Percentiles rank a stretch among this genome's conserved stretches.
Evolutionary conservation across 2,888 invertebrate species (phyloP).

Genomic region (Mesochorus sp.): DNA sequence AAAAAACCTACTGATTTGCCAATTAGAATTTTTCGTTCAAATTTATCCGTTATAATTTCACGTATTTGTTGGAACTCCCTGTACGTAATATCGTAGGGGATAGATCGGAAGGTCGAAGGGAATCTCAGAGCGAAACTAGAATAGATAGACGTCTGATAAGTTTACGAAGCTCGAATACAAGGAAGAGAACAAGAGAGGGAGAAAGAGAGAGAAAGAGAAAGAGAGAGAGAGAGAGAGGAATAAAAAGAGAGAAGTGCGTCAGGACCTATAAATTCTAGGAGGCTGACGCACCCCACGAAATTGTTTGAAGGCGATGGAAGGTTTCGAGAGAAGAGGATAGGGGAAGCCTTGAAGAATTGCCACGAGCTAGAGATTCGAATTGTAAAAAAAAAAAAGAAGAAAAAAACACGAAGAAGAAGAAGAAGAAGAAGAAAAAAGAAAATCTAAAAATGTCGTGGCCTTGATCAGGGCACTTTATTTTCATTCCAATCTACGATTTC

Average conservation of each 20-base stretch:
- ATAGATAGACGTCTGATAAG: conserved; percentile 44
- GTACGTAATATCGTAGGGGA: background rate
- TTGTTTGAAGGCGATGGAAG: conserved; percentile 6
- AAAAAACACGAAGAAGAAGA: no score
- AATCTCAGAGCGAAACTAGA: conserved; percentile 5
- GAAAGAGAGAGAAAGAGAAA: background rate
- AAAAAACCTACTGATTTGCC: no score
- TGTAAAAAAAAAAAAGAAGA: no score
- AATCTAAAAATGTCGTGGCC: no score
- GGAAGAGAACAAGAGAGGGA: background rate
- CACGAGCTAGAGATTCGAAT: conserved; percentile 26
- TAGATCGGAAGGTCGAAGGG: conserved; percentile 26
- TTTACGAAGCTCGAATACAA: conserved; percentile 22
- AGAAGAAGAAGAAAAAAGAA: no score
- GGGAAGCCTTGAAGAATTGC: conserved; percentile 36
- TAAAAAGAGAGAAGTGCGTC: no score
- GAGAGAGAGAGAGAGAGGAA: background rate
- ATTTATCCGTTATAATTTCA: no score
- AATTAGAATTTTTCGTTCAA: no score
- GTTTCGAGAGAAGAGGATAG: background rate
- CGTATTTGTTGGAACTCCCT: no score
- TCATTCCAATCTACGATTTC: no score
- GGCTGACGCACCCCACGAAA: conserved; percentile 28
- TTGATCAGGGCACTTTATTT: no score
- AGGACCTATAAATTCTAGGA: conserved; percentile 44